Evolutionary conservation across 2,888 invertebrate genomes (phyloP).

Genomic region (Drosophila lutescens): DNA sequence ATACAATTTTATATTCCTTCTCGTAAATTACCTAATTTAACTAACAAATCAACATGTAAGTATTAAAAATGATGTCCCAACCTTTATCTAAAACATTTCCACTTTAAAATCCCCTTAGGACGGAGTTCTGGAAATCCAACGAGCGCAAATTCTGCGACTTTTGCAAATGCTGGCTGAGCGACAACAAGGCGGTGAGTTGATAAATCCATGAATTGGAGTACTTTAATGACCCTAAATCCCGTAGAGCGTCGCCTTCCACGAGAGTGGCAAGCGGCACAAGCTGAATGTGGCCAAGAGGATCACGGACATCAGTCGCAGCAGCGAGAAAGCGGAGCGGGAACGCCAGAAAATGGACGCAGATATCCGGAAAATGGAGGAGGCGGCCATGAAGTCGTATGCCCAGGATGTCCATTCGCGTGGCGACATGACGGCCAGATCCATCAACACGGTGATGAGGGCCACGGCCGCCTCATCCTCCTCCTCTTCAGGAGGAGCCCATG

Average conservation of each 20-base stretch:
- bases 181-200: conserved; percentile 93
- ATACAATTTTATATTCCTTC: background rate
- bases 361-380: conserved; percentile 94
- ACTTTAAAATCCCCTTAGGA: conserved; percentile 86
- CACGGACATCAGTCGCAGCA: conserved; percentile 92
- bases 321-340: conserved; percentile 91
- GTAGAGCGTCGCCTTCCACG: conserved; percentile 97
- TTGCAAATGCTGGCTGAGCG: conserved; percentile 99
- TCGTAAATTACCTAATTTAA: background rate
- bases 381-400: conserved; percentile 94
- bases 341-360: conserved; percentile 91
- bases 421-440: conserved; percentile 82
- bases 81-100: no score
- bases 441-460: conserved; percentile 75
- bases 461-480: conserved; percentile 84
- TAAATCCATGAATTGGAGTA: background rate
- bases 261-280: conserved; percentile 96
- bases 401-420: conserved; percentile 88
- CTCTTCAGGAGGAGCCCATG: conserved; percentile 55
- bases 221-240: background rate
- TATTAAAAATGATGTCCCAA: no score
- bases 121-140: conserved; percentile 98
- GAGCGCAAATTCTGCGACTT: conserved; percentile 98
- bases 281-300: conserved; percentile 95
- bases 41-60: conserved; percentile 51